These are phyloP conservation scores for Drosophila mimetica DNA, from an alignment of 2,888 invertebrate genomes.

Conservation along the genomic window DNA sequence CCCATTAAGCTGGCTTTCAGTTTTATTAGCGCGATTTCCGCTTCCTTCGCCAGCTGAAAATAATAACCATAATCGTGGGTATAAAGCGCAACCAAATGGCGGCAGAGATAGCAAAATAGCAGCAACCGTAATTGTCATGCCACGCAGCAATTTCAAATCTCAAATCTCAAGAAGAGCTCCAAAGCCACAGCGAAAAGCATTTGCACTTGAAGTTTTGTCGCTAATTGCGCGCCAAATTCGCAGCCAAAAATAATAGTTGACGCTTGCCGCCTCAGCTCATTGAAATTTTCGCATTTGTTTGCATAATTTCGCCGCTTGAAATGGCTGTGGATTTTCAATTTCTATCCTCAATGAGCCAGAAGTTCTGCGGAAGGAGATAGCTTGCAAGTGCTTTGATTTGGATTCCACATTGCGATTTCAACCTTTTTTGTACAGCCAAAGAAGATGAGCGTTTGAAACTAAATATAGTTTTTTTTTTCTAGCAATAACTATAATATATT, in stretches of 20 bases:
- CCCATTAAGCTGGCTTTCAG: constrained; percentile 11
- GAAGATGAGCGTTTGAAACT: background rate
- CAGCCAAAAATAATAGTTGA: background rate
- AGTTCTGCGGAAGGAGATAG: background rate
- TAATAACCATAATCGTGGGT: constrained; percentile 37
- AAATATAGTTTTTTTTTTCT: too few relatives aligned
- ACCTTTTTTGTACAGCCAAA: background rate
- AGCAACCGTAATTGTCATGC: constrained; percentile 14
- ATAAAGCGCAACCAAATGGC: constrained; percentile 35
- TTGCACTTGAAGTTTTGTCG: constrained; percentile 23
- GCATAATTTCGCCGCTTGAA: constrained; percentile 29
- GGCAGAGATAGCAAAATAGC: constrained; percentile 13
- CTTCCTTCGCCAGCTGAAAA: constrained; percentile 10
- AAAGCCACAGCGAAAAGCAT: constrained; percentile 1
- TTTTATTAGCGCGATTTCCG: constrained; percentile 28
- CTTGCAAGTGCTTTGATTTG: background rate
- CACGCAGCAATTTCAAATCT: constrained; percentile 14
- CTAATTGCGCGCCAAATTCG: constrained; percentile 20
- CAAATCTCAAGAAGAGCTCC: background rate
- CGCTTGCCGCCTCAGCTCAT: constrained; percentile 22
- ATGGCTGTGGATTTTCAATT: constrained; percentile 5
- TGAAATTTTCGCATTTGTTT: constrained; percentile 35
- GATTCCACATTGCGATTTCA: background rate
- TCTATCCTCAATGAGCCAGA: background rate
- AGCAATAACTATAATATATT: too few relatives aligned